Evolutionary conservation across 2,797 vertebrate species (phyloP).

Genomic region (Syndactyla subalaris): DNA sequence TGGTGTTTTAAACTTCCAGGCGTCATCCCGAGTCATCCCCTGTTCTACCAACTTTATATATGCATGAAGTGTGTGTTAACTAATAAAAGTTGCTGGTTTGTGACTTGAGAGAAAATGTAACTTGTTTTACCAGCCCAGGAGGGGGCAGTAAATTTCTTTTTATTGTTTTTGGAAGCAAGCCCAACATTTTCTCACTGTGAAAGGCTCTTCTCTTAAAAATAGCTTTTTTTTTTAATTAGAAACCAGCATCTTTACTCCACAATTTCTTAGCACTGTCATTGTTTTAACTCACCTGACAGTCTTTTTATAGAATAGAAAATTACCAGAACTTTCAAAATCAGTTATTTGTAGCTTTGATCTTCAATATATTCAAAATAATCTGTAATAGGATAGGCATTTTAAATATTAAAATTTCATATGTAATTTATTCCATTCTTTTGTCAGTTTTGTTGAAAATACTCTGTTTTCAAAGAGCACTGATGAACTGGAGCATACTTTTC

Average conservation of each 20-base stretch:
- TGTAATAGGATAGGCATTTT: not conserved
- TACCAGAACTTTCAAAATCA: not conserved
- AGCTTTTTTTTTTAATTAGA: not conserved
- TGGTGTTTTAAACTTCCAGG: not conserved
- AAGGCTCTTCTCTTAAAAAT: not conserved
- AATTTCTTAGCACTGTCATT: not conserved
- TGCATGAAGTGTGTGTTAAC: not conserved
- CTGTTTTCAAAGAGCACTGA: not conserved
- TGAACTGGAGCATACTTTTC: not conserved
- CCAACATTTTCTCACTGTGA: not conserved
- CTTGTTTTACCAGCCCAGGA: slow-evolving; percentile 66
- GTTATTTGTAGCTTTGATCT: not conserved
- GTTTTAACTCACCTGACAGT: not conserved
- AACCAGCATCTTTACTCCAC: not conserved
- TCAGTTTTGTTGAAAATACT: not conserved
- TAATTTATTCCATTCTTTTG: not conserved
- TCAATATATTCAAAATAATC: not conserved
- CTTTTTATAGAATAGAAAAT: not conserved
- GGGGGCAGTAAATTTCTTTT: slow-evolving; percentile 77
- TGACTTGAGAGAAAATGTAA: not conserved
- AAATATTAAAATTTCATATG: not conserved
- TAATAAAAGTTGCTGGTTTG: not conserved
- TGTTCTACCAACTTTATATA: not conserved
- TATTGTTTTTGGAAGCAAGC: slow-evolving; percentile 32
- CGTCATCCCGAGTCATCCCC: slow-evolving; percentile 2